phyloP scores from a whole-genome alignment of 2,888 invertebrate genomes.

The Colostygia pectinataria region DNA sequence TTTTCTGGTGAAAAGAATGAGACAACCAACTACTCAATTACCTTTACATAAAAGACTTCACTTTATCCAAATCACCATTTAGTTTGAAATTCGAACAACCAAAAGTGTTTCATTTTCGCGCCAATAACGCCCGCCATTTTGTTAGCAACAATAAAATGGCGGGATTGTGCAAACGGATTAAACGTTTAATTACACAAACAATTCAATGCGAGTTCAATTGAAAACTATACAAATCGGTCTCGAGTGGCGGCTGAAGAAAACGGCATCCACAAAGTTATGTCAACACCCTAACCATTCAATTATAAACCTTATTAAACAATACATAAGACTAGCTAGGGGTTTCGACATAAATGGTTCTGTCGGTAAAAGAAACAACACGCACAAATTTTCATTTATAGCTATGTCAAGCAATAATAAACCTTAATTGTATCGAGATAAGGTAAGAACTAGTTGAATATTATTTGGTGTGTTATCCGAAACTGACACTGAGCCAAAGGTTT shows the following conservation, averaged over 20 bases:
- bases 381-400: neutral
- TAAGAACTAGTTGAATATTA: slow-evolving; percentile 5
- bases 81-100: slow-evolving; percentile 32
- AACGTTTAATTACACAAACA: slow-evolving; percentile 64
- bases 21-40: neutral
- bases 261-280: slow-evolving; percentile 4
- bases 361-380: slow-evolving; percentile 2
- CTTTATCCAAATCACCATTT: slow-evolving; percentile 3
- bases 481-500: slow-evolving; percentile 52
- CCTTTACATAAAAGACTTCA: neutral
- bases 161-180: slow-evolving; percentile 59
- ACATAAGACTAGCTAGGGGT: neutral
- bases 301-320: neutral
- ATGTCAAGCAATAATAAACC: slow-evolving; percentile 19
- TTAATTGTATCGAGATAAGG: slow-evolving; percentile 28
- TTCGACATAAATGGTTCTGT: neutral
- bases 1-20: neutral
- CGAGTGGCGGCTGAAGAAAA: slow-evolving; percentile 47
- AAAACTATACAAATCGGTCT: slow-evolving; percentile 60
- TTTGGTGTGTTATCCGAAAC: slow-evolving; percentile 47
- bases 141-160: slow-evolving; percentile 48
- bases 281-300: neutral
- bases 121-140: slow-evolving; percentile 52
- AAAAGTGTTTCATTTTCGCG: slow-evolving; percentile 50
- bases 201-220: slow-evolving; percentile 51